A percentile compares a stretch with the other conserved stretches of the same genome.
Evolutionary conservation across 2,113 vertebrate species (phyloP).

Genomic region (Odobenus rosmarus): DNA sequence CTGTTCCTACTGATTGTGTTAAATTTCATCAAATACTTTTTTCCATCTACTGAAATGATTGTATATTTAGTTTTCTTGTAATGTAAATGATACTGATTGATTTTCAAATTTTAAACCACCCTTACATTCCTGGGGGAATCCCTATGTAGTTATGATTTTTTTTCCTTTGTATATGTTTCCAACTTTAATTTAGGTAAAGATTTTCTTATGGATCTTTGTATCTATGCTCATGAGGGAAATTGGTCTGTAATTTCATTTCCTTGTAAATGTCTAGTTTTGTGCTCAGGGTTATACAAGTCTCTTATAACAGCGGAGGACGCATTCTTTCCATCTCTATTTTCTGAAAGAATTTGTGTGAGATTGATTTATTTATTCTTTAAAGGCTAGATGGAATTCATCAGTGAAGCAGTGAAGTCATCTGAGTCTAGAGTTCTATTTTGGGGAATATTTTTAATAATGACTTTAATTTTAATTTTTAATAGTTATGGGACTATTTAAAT

Average conservation of each 20-base stretch:
- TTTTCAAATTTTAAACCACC: neutral
- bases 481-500: neutral
- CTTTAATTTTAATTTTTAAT: neutral
- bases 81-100: neutral
- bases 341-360: neutral
- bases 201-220: neutral
- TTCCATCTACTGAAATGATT: neutral
- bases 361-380: neutral
- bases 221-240: neutral
- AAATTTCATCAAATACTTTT: constrained; percentile 3
- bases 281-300: neutral
- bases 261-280: neutral
- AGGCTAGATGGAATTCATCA: neutral
- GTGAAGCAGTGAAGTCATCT: neutral
- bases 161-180: neutral
- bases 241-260: neutral
- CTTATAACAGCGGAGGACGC: neutral
- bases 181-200: neutral
- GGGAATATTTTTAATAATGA: neutral
- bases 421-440: neutral
- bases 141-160: neutral
- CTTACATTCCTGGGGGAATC: neutral
- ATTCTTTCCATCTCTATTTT: neutral
- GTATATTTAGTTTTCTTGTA: neutral
- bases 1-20: neutral